Evolutionary conservation across 2,113 vertebrate genomes (phyloP), one percentile per base, ranked within the genome.

Genomic region (Channa argus): DNA sequence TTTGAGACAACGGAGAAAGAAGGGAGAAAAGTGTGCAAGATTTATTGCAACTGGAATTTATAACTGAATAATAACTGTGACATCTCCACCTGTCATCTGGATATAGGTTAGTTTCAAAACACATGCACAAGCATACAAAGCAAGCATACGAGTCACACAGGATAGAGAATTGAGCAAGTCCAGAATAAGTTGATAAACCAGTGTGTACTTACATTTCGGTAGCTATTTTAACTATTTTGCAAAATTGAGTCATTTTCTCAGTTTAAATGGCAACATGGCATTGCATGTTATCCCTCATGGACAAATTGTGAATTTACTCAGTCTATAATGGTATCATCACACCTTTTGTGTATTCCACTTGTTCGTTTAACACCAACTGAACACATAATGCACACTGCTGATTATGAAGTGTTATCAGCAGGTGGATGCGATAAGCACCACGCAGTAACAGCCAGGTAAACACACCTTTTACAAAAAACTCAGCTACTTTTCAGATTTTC

Each of bases 31-130:
- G 5, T 33, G 13, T n/a, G 38, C 34, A 44, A 69, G 59, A 77
- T 63, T 76, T 63, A 83, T 68, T 71, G 41, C 61, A 63, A 58
- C 37, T 15, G 38, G 54, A 71, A 82, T 82, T 87, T 75, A 66
- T 46, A 63, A 24, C 56, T 69, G 52, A 73, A 76, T 58, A 82
- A 82, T 51, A 79, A 79, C 55, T 60, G 54, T 12, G 60, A 68
- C 72, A 82, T 84, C 64, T 62, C 33, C 41, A 12, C 69, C 39
- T 61, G 34, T 66, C 75, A 33, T 58, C 47, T 59, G 82, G 60
- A 73, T 64, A 55, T 53, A 70, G 46, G 10, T 5, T 63, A 59
- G 38, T 83, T 53, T 56, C 44, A 74, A 38, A 15, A 60, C n/a
- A 39, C 46, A 37, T 70, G 63, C 5, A 36, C 37, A 7, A 15